phyloP scores from a whole-genome alignment of 64 coral and sea anemone genomes.

The Montipora efflorescens region DNA sequence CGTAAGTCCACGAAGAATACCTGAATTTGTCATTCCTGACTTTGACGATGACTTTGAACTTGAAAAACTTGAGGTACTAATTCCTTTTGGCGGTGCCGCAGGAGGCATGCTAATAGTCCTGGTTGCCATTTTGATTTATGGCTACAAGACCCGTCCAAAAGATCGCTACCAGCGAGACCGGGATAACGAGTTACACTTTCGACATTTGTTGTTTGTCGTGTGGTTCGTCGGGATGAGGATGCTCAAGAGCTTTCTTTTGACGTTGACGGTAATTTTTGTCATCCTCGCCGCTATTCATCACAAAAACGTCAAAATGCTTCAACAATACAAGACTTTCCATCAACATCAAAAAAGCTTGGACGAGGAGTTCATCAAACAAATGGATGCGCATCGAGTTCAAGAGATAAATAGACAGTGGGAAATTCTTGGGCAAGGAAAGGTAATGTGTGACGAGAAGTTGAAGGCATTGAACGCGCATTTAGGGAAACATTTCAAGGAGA shows the following conservation, averaged over 20 bases:
- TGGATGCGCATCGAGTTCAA: slow-evolving; percentile 65
- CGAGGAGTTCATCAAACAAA: slow-evolving; percentile 42
- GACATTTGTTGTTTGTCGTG: slow-evolving; percentile 83
- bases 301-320: slow-evolving; percentile 59
- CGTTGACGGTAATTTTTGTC: slow-evolving; percentile 70
- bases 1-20: slow-evolving; percentile 66
- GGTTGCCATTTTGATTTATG: slow-evolving; percentile 69
- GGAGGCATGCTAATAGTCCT: slow-evolving; percentile 45
- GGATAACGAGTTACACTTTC: slow-evolving; percentile 77
- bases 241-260: slow-evolving; percentile 81
- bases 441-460: slow-evolving; percentile 65
- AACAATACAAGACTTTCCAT: slow-evolving; percentile 58
- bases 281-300: slow-evolving; percentile 74
- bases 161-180: slow-evolving; percentile 75
- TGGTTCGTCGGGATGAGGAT: slow-evolving; percentile 84
- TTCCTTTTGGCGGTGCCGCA: slow-evolving; percentile 50
- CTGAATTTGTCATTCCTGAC: slow-evolving; percentile 52
- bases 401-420: slow-evolving; percentile 75
- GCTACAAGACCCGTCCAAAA: slow-evolving; percentile 87
- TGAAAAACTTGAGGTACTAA: slow-evolving; percentile 46
- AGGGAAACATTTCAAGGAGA: slow-evolving; percentile 54
- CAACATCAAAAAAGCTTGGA: slow-evolving; percentile 31
- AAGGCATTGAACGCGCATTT: slow-evolving; percentile 57
- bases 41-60: slow-evolving; percentile 65
- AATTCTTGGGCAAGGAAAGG: slow-evolving; percentile 65